Conservation (phyloP, 2,888 invertebrate genomes). For the Eledone cirrhosa region DNA sequence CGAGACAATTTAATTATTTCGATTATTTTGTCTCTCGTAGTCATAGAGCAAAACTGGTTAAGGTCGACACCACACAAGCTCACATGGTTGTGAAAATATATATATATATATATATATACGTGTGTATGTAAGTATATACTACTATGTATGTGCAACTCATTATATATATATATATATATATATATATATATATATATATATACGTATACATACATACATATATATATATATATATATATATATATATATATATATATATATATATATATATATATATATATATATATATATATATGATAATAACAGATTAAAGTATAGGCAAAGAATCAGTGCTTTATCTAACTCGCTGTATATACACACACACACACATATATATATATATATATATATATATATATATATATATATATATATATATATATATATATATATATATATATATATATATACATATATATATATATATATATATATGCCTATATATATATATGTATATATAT, state of each 20-base stretch:
- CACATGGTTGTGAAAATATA: no score
- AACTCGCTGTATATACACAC: not conserved
- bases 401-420: not conserved
- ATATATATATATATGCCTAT: not conserved
- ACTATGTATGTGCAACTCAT: no score
- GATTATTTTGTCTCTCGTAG: no score
- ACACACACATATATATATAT: not conserved
- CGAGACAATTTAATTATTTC: no score
- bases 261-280: not conserved
- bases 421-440: not conserved
- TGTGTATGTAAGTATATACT: not conserved
- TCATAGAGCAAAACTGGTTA: no score
- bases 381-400: not conserved
- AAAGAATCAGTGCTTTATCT: not conserved
- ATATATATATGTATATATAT: not conserved
- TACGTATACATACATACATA: not conserved
- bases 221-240: constrained; percentile 1
- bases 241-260: not conserved
- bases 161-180: not conserved
- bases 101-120: not conserved
- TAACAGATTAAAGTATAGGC: no score
- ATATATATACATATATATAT: constrained; percentile 1
- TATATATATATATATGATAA: not conserved
- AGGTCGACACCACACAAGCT: no score
- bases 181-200: constrained; percentile 1